Base-by-base conservation (phyloP, 2,113 vertebrate genomes). In the Colinus virginianus region DNA sequence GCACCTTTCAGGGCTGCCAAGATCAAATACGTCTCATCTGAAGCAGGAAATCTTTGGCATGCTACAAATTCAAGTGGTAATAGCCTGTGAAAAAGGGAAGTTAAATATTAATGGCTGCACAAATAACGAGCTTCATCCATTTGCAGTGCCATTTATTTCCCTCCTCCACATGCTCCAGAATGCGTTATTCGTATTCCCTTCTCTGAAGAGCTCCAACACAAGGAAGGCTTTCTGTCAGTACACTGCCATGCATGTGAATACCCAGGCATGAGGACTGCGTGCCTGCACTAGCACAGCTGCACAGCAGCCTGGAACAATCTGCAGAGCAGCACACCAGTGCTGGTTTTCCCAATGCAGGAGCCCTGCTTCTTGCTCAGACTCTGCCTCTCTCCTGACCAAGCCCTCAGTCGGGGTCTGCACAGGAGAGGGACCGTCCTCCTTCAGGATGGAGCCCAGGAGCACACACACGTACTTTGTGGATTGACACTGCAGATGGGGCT, bases 21-120 rank as follows among this genome's bases (percentile, higher is more conserved):
- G 58, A 92, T 71, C 90, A 87, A 79, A 92, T 66, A 6, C 69
- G 28, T 49, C 85, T 88, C 76, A 74, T 77, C 70, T 34, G 38
- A 53, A 70, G 74, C 63, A 45, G 45, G 67, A 85, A 55, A 89
- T 70, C 71, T 82, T 79, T 90, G 82, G 90, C 95, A 84, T 38
- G 51, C 64, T 64, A 84, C 75, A 92, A 92, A 96, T 94, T 93
- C 70, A 67, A 83, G 69, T 10, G 30, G 91, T 94, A 96, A 96
- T 74, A 90, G 91, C 88, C 95, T 93, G 95, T 95, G 96, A 85
- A 90, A 94, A 67, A 75, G 85, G 76, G 87, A 71, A 92, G 82
- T 95, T 95, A 93, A 97, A 95, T 97, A 97, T 95, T 97, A 96
- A 97, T 94, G 92, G 66, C 89, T 56, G 28, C 51, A 88, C 93